Conservation (phyloP, 2,888 invertebrate species). For the Perizoma flavofasciatum region DNA sequence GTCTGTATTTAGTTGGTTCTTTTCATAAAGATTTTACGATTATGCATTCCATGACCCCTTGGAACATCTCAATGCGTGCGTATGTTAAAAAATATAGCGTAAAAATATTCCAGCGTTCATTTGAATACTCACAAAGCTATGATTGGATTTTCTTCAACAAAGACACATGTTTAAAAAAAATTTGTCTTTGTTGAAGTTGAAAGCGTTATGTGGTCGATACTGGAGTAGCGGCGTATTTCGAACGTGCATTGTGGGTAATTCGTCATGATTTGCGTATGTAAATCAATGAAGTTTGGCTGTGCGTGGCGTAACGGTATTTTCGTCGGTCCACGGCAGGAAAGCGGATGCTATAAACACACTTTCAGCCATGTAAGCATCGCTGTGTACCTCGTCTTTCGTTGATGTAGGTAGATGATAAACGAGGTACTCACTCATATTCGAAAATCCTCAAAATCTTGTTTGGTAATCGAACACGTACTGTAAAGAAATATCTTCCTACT, state of each 20-base stretch:
- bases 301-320: slow-evolving; percentile 79
- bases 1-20: slow-evolving; percentile 23
- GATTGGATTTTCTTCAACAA: no score
- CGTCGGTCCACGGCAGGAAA: slow-evolving; percentile 78
- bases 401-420: slow-evolving; percentile 49
- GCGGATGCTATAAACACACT: slow-evolving; percentile 82
- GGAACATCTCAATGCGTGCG: slow-evolving; percentile 6
- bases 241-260: slow-evolving; percentile 76
- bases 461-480: slow-evolving; percentile 31
- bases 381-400: slow-evolving; percentile 53
- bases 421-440: slow-evolving; percentile 15
- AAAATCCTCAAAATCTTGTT: slow-evolving; percentile 16
- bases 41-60: slow-evolving; percentile 10
- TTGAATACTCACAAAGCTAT: slow-evolving; percentile 11
- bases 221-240: slow-evolving; percentile 61
- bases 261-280: slow-evolving; percentile 82
- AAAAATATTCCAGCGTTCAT: slow-evolving; percentile 3
- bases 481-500: slow-evolving; percentile 20
- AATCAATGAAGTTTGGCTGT: slow-evolving; percentile 79
- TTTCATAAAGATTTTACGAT: slow-evolving; percentile 41
- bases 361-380: slow-evolving; percentile 66
- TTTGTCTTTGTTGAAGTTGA: not conserved
- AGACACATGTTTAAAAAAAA: no score
- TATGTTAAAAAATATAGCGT: not conserved
- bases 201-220: slow-evolving; percentile 46